These are phyloP conservation scores for Onthophagus taurus DNA, from an alignment of 1,140 invertebrate species.

Conservation along the genomic window DNA sequence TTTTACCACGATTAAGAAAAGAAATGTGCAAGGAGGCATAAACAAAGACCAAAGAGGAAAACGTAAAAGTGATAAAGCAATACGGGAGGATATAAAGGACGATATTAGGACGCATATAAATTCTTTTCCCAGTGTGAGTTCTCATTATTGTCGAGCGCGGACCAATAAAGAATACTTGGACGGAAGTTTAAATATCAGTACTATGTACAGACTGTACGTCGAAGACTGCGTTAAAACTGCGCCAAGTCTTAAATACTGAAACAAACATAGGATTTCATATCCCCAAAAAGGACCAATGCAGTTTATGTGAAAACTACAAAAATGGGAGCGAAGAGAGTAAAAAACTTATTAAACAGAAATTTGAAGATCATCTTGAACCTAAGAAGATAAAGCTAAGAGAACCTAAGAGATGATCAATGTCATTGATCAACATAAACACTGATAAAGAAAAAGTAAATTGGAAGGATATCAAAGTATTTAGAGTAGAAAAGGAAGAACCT, in stretches of 20 bases:
- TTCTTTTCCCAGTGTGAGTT: constrained; percentile 1
- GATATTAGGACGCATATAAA: constrained; percentile 4
- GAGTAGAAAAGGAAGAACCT: no score
- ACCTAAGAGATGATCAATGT: no score
- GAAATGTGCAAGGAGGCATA: not conserved
- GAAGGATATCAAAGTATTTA: constrained; percentile 26
- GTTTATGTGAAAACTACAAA: constrained; percentile 30
- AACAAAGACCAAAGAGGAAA: constrained; percentile 7
- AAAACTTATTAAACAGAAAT: constrained; percentile 6
- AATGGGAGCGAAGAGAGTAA: constrained; percentile 26
- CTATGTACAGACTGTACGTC: not conserved
- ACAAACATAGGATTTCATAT: constrained; percentile 7
- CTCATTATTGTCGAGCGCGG: constrained; percentile 1
- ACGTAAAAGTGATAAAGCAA: not conserved
- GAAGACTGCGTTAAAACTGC: not conserved
- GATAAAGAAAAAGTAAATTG: constrained; percentile 18
- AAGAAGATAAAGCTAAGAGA: no score
- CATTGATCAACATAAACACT: constrained; percentile 19
- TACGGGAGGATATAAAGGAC: not conserved
- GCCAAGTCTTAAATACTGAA: constrained; percentile 9
- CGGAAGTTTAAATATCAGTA: not conserved
- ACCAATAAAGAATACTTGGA: constrained; percentile 1
- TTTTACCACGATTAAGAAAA: constrained; percentile 1
- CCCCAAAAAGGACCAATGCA: constrained; percentile 37
- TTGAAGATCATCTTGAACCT: no score